These are phyloP conservation scores for Pseudomyrmex flavicornis DNA, from an alignment of 1,140 invertebrate species.

Conservation along the genomic window DNA sequence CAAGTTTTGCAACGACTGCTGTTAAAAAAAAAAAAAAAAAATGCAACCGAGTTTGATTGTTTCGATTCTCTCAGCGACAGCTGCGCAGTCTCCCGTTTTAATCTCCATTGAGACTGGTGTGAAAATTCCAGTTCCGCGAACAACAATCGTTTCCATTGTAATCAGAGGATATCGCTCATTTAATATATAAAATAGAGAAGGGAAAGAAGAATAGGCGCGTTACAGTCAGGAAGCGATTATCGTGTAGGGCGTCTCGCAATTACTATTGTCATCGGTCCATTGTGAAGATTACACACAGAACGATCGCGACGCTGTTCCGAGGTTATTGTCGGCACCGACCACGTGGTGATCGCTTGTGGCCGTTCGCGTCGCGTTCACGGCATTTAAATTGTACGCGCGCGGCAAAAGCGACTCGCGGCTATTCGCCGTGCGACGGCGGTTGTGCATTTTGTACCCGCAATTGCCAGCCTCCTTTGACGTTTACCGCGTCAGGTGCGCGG, in stretches of 20 bases:
- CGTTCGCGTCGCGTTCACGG: not conserved
- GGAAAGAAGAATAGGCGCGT: not conserved
- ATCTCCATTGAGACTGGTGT: not conserved
- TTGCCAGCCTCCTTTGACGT: conserved; percentile 32
- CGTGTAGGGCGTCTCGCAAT: conserved; percentile 1
- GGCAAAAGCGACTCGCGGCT: not conserved
- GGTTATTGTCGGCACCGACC: conserved; percentile 34
- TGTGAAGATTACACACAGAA: conserved; percentile 15
- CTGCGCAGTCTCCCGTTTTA: not conserved
- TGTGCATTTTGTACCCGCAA: conserved; percentile 12
- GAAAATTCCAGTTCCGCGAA: not conserved
- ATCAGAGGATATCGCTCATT: conserved; percentile 12
- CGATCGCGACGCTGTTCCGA: conserved; percentile 10
- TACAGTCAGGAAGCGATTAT: conserved; percentile 29
- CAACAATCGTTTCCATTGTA: conserved; percentile 22
- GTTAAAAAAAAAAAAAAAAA: no score
- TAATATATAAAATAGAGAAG: not conserved
- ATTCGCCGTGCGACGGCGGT: not conserved
- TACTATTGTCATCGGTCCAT: conserved; percentile 11
- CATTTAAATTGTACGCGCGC: conserved; percentile 48
- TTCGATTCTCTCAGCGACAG: not conserved
- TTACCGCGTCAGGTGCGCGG: conserved; percentile 52
- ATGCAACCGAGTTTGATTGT: not conserved
- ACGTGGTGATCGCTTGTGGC: conserved; percentile 23
- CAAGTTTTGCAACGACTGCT: no score